Evolutionary conservation across 92 coral and sea anemone genomes (phyloP), one percentile per base, ranked within the genome.

Genomic region (Umimayanthus chanpuru): DNA sequence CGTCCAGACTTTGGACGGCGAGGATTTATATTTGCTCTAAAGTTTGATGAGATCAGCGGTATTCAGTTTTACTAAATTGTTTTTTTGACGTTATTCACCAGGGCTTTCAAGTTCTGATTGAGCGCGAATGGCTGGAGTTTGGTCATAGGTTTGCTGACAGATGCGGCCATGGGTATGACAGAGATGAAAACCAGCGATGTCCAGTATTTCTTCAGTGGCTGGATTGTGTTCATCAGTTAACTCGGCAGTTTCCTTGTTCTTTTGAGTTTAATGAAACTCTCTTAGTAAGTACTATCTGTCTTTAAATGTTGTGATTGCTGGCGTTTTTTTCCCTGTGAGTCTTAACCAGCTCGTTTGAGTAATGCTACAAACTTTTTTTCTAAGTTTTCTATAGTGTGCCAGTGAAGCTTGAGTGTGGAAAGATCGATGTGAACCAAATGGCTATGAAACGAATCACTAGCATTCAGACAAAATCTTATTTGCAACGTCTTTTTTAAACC

Each of bases 111-210:
- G 98, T 96, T 49, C 90, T 96, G 90, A 90, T 96, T 23, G 94
- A 93, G 32, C 98, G 99, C 32, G 99, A 96, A 86, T 96, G 99
- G 99, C 72, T 96, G 41, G 98, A 96, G 80, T 96, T 96, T 92
- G 99, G 99, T 40, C 99, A 96, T 79, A 92, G 98, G 78, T 96
- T 96, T 92, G 98, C 98, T 0, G 99, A 96, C 76, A 94, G 99
- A 64, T 96, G 99, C 88, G 99, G 99, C 75, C 99, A 96, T 91
- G 94, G 98, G 1, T 85, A 88, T 23, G 95, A 90, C 30, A 82
- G 14, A 5, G 99, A 96, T 79, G 92, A 90, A 76, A 96, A 94
- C 77, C 94, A 96, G 78, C 92, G 97, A 39, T 96, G 97, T 43
- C 99, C 99, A 26, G 99, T 96, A 68, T 96, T 96, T 77, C 92